These are phyloP conservation scores for Austrofundulus limnaeus DNA, from an alignment of 2,113 vertebrate genomes.

Conservation along the genomic window DNA sequence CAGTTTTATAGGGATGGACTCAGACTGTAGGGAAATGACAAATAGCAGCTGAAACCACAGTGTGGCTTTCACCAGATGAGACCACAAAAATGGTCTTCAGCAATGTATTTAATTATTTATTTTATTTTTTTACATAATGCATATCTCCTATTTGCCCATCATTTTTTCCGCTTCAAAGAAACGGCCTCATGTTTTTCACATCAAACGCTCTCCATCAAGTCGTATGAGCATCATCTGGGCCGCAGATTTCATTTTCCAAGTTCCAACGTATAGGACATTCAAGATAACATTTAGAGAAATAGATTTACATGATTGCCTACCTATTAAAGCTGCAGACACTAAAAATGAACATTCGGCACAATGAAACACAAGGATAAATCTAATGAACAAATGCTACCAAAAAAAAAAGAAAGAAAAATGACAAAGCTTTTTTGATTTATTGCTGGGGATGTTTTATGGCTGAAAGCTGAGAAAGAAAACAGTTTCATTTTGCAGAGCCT, in stretches of 20 bases:
- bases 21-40: conserved; percentile 28
- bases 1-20: conserved; percentile 19
- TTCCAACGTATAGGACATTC: neutral
- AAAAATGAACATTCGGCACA: too few species aligned
- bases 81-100: conserved; percentile 48
- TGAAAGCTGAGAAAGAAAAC: conserved; percentile 16
- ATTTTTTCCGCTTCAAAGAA: conserved; percentile 36
- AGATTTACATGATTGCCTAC: neutral
- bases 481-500: conserved; percentile 14
- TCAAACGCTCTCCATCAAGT: conserved; percentile 26
- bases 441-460: neutral
- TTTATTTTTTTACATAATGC: conserved; percentile 21
- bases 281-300: neutral
- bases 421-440: conserved; percentile 21
- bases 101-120: conserved; percentile 26
- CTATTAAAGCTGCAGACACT: too few species aligned
- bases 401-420: conserved; percentile 5
- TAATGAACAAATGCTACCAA: neutral
- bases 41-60: conserved; percentile 33
- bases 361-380: neutral
- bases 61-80: conserved; percentile 34
- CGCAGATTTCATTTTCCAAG: conserved; percentile 30
- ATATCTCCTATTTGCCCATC: conserved; percentile 24
- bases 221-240: conserved; percentile 14
- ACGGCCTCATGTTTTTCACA: conserved; percentile 44